Percentiles rank a stretch among this genome's conserved stretches.
Conservation (phyloP, 2,888 invertebrate genomes). For the Parthenolecanium corni region DNA sequence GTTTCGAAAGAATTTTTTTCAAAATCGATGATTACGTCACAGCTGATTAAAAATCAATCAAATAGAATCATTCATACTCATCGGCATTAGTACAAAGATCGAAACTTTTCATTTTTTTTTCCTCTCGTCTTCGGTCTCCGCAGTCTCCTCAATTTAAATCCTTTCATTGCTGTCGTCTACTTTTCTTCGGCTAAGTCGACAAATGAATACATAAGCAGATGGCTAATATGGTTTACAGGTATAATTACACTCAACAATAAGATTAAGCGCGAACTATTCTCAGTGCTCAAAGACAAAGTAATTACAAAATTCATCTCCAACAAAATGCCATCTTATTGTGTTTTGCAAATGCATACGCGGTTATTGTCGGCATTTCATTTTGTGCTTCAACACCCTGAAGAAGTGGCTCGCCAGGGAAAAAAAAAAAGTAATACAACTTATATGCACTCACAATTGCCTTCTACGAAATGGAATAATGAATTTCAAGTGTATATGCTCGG, state of each 20-base stretch:
- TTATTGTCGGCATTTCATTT: neutral
- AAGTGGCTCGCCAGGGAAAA: too few species aligned
- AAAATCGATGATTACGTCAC: neutral
- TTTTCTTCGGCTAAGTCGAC: too few species aligned
- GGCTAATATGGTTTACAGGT: neutral
- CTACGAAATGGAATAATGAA: too few species aligned
- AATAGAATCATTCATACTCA: neutral
- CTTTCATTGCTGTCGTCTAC: too few species aligned
- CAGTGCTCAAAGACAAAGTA: neutral
- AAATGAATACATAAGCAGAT: neutral
- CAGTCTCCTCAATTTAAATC: too few species aligned
- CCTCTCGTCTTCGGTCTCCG: neutral
- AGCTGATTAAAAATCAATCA: constrained; percentile 2
- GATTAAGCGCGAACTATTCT: too few species aligned
- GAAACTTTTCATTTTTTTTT: neutral
- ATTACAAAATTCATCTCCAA: neutral
- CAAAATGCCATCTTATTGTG: neutral
- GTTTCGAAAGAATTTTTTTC: neutral
- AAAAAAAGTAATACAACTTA: too few species aligned
- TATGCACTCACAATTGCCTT: too few species aligned
- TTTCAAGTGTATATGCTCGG: too few species aligned
- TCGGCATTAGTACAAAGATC: neutral
- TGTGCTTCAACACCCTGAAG: too few species aligned
- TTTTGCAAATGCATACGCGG: neutral
- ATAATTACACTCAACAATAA: neutral